A percentile compares a stretch with the other conserved stretches of the same genome.
Evolutionary conservation across 2,113 vertebrate species (phyloP).

Genomic region (Vombatus ursinus): DNA sequence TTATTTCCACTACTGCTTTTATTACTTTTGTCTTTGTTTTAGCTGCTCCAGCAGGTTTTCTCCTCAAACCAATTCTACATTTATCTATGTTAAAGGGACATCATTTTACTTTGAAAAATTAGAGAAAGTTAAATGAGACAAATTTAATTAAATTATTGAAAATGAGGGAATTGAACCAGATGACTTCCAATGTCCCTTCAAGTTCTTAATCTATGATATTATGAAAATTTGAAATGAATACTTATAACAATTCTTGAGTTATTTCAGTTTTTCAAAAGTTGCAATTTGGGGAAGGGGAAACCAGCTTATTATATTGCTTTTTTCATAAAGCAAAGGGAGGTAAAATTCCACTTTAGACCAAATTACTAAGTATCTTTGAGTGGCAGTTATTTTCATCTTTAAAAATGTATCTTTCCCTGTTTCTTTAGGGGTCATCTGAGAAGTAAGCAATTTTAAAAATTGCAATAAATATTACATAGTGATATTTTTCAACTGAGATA

Average conservation of each 20-base stretch:
- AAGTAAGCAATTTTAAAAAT: constrained; percentile 41
- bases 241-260: neutral
- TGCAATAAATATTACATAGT: neutral
- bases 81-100: neutral
- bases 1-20: neutral
- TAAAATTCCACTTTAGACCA: neutral
- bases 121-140: neutral
- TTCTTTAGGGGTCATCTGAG: constrained; percentile 34
- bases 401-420: neutral
- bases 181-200: neutral
- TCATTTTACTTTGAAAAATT: neutral
- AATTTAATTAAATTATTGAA: neutral
- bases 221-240: neutral
- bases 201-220: neutral
- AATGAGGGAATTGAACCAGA: neutral
- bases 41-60: neutral
- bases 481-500: constrained; percentile 51
- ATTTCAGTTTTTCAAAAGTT: neutral
- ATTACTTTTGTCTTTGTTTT: neutral
- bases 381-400: constrained; percentile 40
- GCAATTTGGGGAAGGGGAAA: neutral
- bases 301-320: neutral
- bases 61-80: neutral
- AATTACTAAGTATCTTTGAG: neutral
- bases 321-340: neutral